Conservation (phyloP, 2,888 invertebrate species). For the Oxystoma pomonae region DNA sequence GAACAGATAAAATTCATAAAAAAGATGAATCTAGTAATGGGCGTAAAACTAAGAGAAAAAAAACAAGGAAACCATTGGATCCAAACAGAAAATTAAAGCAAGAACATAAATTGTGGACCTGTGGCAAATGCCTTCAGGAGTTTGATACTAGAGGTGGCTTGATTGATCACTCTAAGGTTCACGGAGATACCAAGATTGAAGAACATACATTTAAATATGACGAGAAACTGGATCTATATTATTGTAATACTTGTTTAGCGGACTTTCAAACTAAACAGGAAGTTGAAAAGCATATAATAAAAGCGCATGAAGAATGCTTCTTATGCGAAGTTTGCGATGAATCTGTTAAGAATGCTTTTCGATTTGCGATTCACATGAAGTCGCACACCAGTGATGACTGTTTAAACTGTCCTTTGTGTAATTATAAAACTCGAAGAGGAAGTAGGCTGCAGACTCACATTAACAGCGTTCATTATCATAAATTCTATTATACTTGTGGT, state of each 20-base stretch:
- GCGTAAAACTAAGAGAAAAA: neutral
- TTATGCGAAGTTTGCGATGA: slow-evolving; percentile 43
- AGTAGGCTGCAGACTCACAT: slow-evolving; percentile 50
- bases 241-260: slow-evolving; percentile 36
- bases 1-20: no score
- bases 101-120: slow-evolving; percentile 35
- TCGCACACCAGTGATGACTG: slow-evolving; percentile 33
- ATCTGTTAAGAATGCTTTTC: slow-evolving; percentile 37
- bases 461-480: slow-evolving; percentile 53
- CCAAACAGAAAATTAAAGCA: slow-evolving; percentile 18
- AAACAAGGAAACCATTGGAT: neutral
- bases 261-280: slow-evolving; percentile 36
- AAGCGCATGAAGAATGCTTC: slow-evolving; percentile 34
- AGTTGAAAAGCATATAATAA: slow-evolving; percentile 34
- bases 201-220: slow-evolving; percentile 38
- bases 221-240: slow-evolving; percentile 33
- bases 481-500: slow-evolving; percentile 48
- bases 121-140: slow-evolving; percentile 36
- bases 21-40: no score
- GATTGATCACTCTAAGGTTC: slow-evolving; percentile 35
- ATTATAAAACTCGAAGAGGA: slow-evolving; percentile 32
- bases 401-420: slow-evolving; percentile 38
- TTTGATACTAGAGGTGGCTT: slow-evolving; percentile 34
- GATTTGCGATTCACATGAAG: slow-evolving; percentile 39
- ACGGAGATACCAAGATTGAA: slow-evolving; percentile 36